phyloP scores from a whole-genome alignment of 2,113 vertebrate species.

The Entelurus aequoreus region DNA sequence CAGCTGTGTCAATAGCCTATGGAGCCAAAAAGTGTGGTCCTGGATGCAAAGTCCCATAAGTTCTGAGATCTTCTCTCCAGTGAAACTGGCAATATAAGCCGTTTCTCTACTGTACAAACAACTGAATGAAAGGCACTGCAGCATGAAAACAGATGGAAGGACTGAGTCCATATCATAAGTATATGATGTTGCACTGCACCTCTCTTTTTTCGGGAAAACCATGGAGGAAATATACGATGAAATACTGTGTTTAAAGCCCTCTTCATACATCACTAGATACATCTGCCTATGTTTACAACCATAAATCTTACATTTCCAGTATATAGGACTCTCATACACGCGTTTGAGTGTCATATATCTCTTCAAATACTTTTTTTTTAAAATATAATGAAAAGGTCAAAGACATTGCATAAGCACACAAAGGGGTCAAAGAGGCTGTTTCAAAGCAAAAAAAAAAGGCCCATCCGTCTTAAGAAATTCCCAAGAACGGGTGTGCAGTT shows the following conservation, averaged over 20 bases:
- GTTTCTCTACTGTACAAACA: constrained; percentile 53
- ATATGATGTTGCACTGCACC: constrained; percentile 32
- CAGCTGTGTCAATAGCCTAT: constrained; percentile 66
- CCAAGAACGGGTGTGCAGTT: constrained; percentile 51
- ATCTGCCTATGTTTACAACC: constrained; percentile 34
- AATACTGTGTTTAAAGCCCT: constrained; percentile 15
- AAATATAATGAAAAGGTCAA: constrained; percentile 31
- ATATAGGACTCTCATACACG: constrained; percentile 23
- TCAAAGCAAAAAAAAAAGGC: constrained; percentile 35
- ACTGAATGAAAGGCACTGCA: constrained; percentile 33
- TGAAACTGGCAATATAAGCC: constrained; percentile 58
- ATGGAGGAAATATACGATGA: constrained; percentile 22
- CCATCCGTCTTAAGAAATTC: constrained; percentile 48
- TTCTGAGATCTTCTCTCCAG: constrained; percentile 32
- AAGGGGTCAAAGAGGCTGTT: constrained; percentile 49
- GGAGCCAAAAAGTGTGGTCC: constrained; percentile 52
- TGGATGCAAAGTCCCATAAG: constrained; percentile 37
- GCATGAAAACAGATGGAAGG: constrained; percentile 50
- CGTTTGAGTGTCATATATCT: constrained; percentile 37
- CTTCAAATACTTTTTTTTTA: constrained; percentile 15
- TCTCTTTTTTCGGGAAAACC: constrained; percentile 33
- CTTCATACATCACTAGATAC: constrained; percentile 28
- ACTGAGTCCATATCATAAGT: constrained; percentile 31
- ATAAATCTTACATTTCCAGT: constrained; percentile 30
- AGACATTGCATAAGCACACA: constrained; percentile 45